These are phyloP conservation scores for Phataginus tricuspis DNA, from an alignment of 2,797 vertebrate genomes.

Conservation along the genomic window DNA sequence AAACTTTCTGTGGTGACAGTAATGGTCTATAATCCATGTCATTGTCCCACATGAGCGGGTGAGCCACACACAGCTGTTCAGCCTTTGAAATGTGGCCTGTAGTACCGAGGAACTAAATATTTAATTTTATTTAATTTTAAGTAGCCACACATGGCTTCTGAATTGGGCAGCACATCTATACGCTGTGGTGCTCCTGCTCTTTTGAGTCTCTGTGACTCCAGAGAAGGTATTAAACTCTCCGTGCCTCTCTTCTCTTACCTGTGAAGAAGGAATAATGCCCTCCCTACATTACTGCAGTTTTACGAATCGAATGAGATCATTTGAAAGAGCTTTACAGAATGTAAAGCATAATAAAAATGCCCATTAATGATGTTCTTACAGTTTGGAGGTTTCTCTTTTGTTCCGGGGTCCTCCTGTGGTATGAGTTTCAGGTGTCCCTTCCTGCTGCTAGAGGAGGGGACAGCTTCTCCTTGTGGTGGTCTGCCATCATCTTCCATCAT, in stretches of 20 bases:
- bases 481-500: not conserved
- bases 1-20: not conserved
- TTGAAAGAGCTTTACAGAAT: not conserved
- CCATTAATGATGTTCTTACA: not conserved
- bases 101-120: not conserved
- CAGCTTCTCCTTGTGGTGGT: not conserved
- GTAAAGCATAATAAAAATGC: not conserved
- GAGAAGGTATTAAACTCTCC: not conserved
- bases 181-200: not conserved
- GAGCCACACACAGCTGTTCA: not conserved
- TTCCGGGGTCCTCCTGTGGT: not conserved
- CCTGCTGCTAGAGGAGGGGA: not conserved
- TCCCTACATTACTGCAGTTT: not conserved
- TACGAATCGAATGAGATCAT: not conserved
- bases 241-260: not conserved
- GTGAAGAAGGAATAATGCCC: not conserved
- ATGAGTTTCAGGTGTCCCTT: not conserved
- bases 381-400: not conserved
- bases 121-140: conserved; percentile 40
- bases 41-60: not conserved
- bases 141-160: not conserved
- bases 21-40: not conserved
- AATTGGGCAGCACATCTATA: not conserved
- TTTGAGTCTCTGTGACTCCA: not conserved
- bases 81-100: not conserved